These are phyloP conservation scores for Eledone cirrhosa DNA, from an alignment of 2,888 invertebrate species.

Conservation along the genomic window DNA sequence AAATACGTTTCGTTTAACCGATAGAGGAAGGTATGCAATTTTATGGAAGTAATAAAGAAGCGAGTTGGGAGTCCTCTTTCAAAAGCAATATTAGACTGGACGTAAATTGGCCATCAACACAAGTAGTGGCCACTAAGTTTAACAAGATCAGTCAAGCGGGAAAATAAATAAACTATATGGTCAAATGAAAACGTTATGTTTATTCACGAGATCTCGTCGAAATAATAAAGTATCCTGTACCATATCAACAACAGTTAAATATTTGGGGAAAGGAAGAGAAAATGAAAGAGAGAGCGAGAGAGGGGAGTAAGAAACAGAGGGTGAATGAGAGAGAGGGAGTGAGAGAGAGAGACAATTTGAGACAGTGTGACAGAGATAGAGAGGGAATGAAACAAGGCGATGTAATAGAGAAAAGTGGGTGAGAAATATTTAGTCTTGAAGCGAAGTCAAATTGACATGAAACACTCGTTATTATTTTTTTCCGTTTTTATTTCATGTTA, in stretches of 20 bases:
- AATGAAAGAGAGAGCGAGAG: background rate
- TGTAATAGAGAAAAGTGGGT: background rate
- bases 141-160: constrained; percentile 10
- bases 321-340: background rate
- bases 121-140: background rate
- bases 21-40: background rate
- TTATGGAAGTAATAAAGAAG: constrained; percentile 4
- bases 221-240: background rate
- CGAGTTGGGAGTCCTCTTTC: constrained; percentile 5
- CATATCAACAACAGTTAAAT: background rate
- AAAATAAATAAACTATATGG: constrained; percentile 25
- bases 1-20: background rate
- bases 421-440: background rate
- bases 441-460: no score
- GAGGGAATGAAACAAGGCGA: background rate
- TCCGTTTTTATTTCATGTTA: no score
- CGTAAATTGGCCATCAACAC: constrained; percentile 17
- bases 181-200: constrained; percentile 21
- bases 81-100: constrained; percentile 18
- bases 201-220: constrained; percentile 8
- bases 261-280: background rate
- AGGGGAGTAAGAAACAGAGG: background rate
- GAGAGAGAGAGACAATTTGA: background rate
- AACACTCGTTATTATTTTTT: no score
- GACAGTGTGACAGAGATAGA: background rate